Evolutionary conservation across 2,888 invertebrate species (phyloP).

Genomic region (Sinelater perroti): DNA sequence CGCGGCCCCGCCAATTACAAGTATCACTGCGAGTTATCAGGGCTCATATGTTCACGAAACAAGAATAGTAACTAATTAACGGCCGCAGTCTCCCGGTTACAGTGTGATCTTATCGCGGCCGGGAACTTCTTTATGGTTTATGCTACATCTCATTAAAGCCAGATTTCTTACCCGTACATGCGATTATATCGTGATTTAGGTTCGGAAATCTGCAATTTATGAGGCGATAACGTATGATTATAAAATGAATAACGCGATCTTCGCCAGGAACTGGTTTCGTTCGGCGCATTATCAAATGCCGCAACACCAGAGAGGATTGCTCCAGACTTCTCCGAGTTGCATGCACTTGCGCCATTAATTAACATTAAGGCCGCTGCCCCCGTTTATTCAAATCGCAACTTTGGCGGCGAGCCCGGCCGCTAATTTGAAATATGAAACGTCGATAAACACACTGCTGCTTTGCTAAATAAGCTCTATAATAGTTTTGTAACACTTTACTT

Average conservation of each 20-base stretch:
- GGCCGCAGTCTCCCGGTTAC: slow-evolving; percentile 29
- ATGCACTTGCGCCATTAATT: slow-evolving; percentile 5
- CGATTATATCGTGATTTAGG: slow-evolving; percentile 38
- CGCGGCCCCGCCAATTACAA: slow-evolving; percentile 27
- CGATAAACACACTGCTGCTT: no score
- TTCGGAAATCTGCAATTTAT: slow-evolving; percentile 38
- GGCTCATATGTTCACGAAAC: slow-evolving; percentile 34
- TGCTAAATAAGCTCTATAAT: no score
- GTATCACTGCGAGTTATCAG: slow-evolving; percentile 31
- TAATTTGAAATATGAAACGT: slow-evolving; percentile 1
- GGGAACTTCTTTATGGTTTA: slow-evolving; percentile 39
- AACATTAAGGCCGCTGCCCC: background rate
- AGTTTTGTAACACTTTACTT: no score
- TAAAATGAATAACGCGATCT: slow-evolving; percentile 29
- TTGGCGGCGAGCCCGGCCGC: background rate
- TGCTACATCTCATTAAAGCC: slow-evolving; percentile 38
- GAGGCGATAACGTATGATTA: slow-evolving; percentile 36
- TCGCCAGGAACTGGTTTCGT: slow-evolving; percentile 10
- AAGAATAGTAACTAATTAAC: slow-evolving; percentile 40
- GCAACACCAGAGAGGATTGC: slow-evolving; percentile 1
- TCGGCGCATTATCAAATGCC: slow-evolving; percentile 16
- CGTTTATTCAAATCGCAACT: slow-evolving; percentile 5
- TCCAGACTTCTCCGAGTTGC: background rate
- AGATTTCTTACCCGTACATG: slow-evolving; percentile 35
- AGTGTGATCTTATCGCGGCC: slow-evolving; percentile 34